Base-by-base conservation (phyloP, 2,797 vertebrate genomes). In the Cyclura pinguis region DNA sequence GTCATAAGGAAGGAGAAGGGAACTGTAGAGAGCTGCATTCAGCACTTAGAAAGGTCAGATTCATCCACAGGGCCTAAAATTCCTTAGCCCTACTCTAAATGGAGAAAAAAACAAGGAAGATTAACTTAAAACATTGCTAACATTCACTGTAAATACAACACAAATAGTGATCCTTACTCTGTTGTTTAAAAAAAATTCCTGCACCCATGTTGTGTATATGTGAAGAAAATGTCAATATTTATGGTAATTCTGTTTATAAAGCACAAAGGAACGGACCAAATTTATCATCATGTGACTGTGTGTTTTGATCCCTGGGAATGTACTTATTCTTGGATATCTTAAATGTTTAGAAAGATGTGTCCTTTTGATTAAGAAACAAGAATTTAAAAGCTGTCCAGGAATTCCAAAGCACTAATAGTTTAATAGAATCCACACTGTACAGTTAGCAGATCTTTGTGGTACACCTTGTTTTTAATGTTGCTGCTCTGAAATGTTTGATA, bases 301-400 rank as follows among this genome's bases (percentile, higher is more conserved):
- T 52, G 55, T 74, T 82, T 81, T 73, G 57, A 85, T 74, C 42
- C 64, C 20, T 52, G 69, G 32, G n/a, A 86, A 82, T 55, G 20
- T 42, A 42, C 38, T 76, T 50, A 22, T 32, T 27, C 27, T 85
- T 29, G 55, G 22, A 10, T 42, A 8, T 64, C 80, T 47, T 59
- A 57, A 90, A 50, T 82, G 55, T 86, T 89, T 88, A 59, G 52
- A 85, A 50, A 69, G 3, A 67, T 55, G 55, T 82, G 42, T 52
- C 47, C 42, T 67, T 20, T 62, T 62, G 2, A 38, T 57, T 85
- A 35, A 50, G 78, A 47, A 82, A 59, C 3, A 35, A 57, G 16
- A 42, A 18, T 62, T 77, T 4, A 12, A 67, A 74, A 77, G 55
- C 0, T 7, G 0, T 1, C 8, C 12, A 24, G 6, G 74, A 50